These are phyloP conservation scores for Phrynocephalus forsythii DNA, from an alignment of 2,797 vertebrate genomes.

Conservation along the genomic window DNA sequence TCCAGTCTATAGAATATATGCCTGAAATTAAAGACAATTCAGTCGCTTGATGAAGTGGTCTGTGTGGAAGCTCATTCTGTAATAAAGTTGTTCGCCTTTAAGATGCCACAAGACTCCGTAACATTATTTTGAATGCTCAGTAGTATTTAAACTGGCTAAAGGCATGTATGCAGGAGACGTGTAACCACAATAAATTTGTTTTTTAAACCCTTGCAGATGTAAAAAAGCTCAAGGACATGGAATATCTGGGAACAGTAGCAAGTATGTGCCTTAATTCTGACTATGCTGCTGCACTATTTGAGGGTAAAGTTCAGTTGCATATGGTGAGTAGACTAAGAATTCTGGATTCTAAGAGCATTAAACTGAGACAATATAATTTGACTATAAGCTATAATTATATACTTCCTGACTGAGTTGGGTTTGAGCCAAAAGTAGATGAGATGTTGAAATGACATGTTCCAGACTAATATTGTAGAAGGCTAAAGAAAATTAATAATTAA, in stretches of 20 bases:
- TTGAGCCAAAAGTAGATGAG: not conserved
- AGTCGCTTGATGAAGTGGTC: not conserved
- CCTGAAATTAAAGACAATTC: not conserved
- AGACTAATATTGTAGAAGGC: slow-evolving; percentile 2
- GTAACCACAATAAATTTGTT: slow-evolving; percentile 22
- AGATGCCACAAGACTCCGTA: not conserved
- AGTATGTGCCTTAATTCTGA: slow-evolving; percentile 92
- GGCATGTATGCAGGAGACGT: not conserved
- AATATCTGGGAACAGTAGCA: slow-evolving; percentile 93
- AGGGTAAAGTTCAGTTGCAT: slow-evolving; percentile 96
- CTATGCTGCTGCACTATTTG: slow-evolving; percentile 94
- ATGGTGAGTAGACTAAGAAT: slow-evolving; percentile 82
- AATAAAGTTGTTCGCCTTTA: not conserved
- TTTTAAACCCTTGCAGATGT: slow-evolving; percentile 77
- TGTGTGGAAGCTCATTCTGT: not conserved
- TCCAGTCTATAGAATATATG: not conserved
- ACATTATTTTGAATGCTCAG: not conserved
- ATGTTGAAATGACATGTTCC: not conserved
- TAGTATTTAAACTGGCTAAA: not conserved
- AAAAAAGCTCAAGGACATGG: slow-evolving; percentile 90
- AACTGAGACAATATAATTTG: slow-evolving; percentile 9
- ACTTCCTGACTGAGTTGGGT: not conserved
- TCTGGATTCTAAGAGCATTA: slow-evolving; percentile 17
- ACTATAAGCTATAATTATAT: not conserved
- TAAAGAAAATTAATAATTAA: not conserved